Evolutionary conservation across 92 coral and sea anemone genomes (phyloP).

Genomic region (Phenganax stokvisi): DNA sequence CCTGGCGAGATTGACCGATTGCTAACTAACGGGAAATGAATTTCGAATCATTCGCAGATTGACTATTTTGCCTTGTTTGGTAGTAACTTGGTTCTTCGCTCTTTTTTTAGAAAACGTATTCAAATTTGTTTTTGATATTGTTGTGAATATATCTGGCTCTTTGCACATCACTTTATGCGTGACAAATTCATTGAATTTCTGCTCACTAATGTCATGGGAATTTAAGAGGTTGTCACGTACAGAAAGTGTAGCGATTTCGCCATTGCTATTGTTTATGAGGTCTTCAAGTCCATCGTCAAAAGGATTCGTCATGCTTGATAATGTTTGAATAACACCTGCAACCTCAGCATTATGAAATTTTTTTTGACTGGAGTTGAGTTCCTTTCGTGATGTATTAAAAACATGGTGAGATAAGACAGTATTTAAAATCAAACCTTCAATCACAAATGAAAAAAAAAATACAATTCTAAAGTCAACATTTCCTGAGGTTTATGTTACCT

Average conservation of each 20-base stretch:
- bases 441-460: not conserved
- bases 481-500: not conserved
- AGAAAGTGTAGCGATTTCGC: not conserved
- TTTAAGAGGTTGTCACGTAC: not conserved
- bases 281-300: not conserved
- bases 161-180: not conserved
- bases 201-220: slow-evolving; percentile 9
- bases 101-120: slow-evolving; percentile 15
- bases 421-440: not conserved
- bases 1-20: not conserved
- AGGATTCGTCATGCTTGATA: slow-evolving; percentile 21
- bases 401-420: not conserved
- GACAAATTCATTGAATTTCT: slow-evolving; percentile 11
- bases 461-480: not conserved
- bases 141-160: slow-evolving; percentile 25
- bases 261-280: slow-evolving; percentile 6
- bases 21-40: slow-evolving; percentile 3
- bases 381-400: slow-evolving; percentile 20
- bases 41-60: not conserved
- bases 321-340: not conserved
- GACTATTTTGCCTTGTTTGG: not conserved
- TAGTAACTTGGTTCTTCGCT: slow-evolving; percentile 9
- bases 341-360: slow-evolving; percentile 13
- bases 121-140: slow-evolving; percentile 4
- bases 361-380: not conserved